Conservation (phyloP, 2,888 invertebrate species). For the Lithophane leautieri region DNA sequence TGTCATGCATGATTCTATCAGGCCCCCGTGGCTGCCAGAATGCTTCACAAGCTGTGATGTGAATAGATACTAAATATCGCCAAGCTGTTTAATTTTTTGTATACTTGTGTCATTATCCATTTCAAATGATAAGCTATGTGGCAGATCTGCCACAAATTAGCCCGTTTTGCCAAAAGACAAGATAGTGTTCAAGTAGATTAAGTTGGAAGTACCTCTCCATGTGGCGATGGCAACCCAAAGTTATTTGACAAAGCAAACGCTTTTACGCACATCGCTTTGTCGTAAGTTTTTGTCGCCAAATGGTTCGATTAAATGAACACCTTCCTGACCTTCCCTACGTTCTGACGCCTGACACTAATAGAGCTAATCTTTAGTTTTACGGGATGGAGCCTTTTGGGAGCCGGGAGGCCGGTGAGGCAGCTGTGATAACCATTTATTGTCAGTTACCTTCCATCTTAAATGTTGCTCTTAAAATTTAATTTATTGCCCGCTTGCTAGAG, state of each 20-base stretch:
- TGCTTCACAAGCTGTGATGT: neutral
- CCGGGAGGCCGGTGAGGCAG: neutral
- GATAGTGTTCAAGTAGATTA: neutral
- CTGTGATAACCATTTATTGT: too few species aligned
- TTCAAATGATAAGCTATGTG: slow-evolving; percentile 2
- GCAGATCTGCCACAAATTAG: neutral
- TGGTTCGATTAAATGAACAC: slow-evolving; percentile 1
- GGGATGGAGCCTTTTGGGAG: neutral
- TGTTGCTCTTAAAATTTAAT: neutral
- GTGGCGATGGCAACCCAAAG: neutral
- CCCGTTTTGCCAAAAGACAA: neutral
- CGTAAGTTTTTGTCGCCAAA: neutral
- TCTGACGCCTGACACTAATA: neutral
- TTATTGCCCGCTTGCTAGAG: too few species aligned
- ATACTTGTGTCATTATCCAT: neutral
- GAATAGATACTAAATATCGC: neutral
- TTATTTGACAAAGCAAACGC: neutral
- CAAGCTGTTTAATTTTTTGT: neutral
- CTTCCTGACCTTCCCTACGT: neutral
- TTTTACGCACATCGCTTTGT: neutral
- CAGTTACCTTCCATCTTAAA: too few species aligned
- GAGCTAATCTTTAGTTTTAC: slow-evolving; percentile 2
- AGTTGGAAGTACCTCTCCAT: neutral
- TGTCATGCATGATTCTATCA: neutral
- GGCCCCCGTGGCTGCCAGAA: neutral